These are phyloP conservation scores for Melipona quadrifasciata DNA, from an alignment of 1,140 invertebrate genomes.

Conservation along the genomic window DNA sequence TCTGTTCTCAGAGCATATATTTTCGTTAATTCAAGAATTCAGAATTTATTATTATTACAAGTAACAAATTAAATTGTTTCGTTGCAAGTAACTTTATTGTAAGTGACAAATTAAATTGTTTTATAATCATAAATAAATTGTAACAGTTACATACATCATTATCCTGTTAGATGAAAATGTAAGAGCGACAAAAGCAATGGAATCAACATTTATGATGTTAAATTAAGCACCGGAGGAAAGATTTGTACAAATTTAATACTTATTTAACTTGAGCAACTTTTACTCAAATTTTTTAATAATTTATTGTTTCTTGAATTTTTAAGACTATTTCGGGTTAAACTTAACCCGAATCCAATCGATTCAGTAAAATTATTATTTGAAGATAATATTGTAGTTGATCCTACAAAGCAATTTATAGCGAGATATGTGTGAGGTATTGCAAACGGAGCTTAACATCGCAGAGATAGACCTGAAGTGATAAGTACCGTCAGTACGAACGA, in stretches of 20 bases:
- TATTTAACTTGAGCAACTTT: background rate
- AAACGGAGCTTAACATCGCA: conserved; percentile 29
- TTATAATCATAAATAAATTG: background rate
- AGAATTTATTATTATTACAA: no score
- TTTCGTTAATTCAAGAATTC: no score
- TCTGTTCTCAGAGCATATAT: no score
- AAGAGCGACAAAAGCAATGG: background rate
- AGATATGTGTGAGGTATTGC: background rate
- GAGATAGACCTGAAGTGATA: conserved; percentile 50
- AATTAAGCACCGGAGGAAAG: background rate
- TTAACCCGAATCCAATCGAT: background rate
- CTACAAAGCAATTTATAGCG: background rate
- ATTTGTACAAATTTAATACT: no score
- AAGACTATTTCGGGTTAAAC: background rate
- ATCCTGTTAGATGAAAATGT: background rate
- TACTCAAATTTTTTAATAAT: background rate
- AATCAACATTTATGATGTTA: background rate
- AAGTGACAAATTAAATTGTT: no score
- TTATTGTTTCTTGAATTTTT: background rate
- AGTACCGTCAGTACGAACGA: conserved; percentile 26
- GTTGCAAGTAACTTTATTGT: no score
- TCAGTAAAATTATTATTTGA: background rate
- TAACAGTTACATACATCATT: background rate
- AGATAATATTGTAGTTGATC: background rate
- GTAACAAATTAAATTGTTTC: no score